Conservation (phyloP, 2,888 invertebrate species). For the Cremastinae sp. region DNA sequence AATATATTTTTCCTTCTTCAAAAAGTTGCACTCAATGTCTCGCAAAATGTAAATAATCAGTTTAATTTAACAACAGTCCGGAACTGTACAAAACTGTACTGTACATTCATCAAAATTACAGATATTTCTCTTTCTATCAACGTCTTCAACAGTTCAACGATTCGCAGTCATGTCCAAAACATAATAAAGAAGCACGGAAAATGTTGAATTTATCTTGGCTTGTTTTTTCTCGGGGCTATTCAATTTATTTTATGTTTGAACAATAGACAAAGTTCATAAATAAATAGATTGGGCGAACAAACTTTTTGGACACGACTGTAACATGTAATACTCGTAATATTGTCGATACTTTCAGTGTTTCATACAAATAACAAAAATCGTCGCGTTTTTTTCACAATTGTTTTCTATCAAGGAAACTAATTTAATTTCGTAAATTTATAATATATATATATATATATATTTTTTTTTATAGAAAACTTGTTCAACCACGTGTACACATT, state of each 20-base stretch:
- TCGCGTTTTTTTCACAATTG: constrained; percentile 21
- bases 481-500: constrained; percentile 20
- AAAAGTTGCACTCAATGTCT: neutral
- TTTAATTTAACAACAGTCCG: no score
- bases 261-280: no score
- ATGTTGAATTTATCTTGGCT: no score
- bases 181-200: no score
- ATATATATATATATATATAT: constrained; percentile 5
- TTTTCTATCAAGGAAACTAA: constrained; percentile 25
- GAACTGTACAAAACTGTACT: no score
- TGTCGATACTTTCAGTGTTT: constrained; percentile 27
- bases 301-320: neutral
- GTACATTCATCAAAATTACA: constrained; percentile 4
- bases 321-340: constrained; percentile 33
- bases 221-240: no score
- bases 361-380: neutral
- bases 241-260: no score
- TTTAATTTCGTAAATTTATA: constrained; percentile 32
- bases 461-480: constrained; percentile 10
- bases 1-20: neutral
- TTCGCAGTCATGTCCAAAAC: neutral
- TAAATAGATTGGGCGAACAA: no score
- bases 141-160: constrained; percentile 5
- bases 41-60: no score
- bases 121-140: neutral